Base-by-base conservation (phyloP, 2,888 invertebrate genomes). In the Monochamus alternatus region DNA sequence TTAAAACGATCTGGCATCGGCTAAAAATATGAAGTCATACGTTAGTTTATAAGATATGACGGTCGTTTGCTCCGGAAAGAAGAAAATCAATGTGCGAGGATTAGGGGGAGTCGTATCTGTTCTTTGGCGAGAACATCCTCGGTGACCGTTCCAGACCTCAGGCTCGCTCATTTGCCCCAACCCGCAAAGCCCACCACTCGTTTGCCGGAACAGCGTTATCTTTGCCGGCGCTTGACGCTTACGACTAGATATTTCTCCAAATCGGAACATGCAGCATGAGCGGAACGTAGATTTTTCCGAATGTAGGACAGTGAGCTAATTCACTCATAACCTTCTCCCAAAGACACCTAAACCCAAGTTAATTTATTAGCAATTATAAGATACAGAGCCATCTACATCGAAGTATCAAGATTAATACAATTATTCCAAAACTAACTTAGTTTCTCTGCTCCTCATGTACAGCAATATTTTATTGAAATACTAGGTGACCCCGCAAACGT, bases 1-100 rank as follows among this genome's bases (percentile, higher is more conserved):
- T 51, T 66, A 51, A 66, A 66, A 10, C 65, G 65, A 52, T 51
- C 51, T 51, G 65, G 65, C 52, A 51, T 66, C 64, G 38, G n/a
- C 32, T 32, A 44, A 64, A 64, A 64, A 64, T 64, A 64, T 64
- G 64, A 64, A 64, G 44, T 64, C 47, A 44, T 64, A 64, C 64
- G 14, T 64, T n/a, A 47, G 43, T 51, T 51, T 30, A 30, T 66
- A 51, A 66, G 52, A 51, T 66, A 66, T 66, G 65, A 51, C 5
- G 52, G 47, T 10, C 31, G 30, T 66, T 66, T 66, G 51, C 65
- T 66, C 51, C 51, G 30, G 65, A 31, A 66, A 51, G 51, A 66
- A 66, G 65, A 51, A 47, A 66, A 66, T 66, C 65, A 66, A 51
- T 66, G 65, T 47, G 10, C 1, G 3, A n/a, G 47, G 65, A 66